Evolutionary conservation across 2,797 vertebrate species (phyloP).

Genomic region (Sparus aurata): DNA sequence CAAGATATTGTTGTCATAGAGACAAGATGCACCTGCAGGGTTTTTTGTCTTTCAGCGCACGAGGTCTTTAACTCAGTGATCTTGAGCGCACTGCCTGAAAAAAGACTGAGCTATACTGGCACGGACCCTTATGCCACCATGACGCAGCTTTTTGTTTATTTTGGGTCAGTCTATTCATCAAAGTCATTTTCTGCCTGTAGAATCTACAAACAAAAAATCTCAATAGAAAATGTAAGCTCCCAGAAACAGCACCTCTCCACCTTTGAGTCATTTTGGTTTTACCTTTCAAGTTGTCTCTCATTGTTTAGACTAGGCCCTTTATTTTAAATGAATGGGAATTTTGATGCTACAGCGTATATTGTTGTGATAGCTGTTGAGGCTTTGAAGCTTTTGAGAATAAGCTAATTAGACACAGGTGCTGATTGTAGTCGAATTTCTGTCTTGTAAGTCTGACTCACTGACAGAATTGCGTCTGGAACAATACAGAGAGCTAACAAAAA

Average conservation of each 20-base stretch:
- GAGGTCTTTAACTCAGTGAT: too few species aligned
- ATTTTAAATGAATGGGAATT: not conserved
- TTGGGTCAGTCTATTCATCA: not conserved
- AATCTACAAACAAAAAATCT: not conserved
- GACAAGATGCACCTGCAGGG: too few species aligned
- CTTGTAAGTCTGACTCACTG: conserved; percentile 13
- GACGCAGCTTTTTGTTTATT: not conserved
- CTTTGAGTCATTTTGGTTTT: not conserved
- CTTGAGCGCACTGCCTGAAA: too few species aligned
- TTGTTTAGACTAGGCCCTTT: not conserved
- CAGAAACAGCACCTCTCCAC: not conserved
- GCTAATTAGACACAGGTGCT: not conserved
- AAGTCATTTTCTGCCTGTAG: too few species aligned
- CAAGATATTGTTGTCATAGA: too few species aligned
- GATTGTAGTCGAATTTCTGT: not conserved
- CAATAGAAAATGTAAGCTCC: too few species aligned
- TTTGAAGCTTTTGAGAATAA: conserved; percentile 2
- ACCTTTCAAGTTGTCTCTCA: not conserved
- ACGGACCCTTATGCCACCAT: too few species aligned
- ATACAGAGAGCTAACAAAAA: not conserved
- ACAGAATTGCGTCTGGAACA: conserved; percentile 25
- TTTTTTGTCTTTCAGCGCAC: too few species aligned
- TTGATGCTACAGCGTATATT: not conserved
- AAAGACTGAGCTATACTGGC: too few species aligned
- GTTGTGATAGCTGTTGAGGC: not conserved